A percentile compares a stretch with the other conserved stretches of the same genome.
phyloP scores from a whole-genome alignment of 2,888 invertebrate species.

The Campoplex nolae region DNA sequence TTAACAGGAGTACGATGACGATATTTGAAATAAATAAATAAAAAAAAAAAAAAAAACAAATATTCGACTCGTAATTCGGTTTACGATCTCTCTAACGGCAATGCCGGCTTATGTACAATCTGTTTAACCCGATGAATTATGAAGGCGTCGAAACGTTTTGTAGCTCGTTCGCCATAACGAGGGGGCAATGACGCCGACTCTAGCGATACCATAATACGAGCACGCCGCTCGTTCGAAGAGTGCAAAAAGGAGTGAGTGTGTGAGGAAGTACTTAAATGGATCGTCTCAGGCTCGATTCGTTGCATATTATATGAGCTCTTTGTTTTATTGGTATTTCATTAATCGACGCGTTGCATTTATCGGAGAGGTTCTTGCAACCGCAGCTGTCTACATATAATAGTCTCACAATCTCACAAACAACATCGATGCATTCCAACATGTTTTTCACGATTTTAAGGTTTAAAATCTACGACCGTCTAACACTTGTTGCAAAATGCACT shows the following conservation, averaged over 20 bases:
- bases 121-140: slow-evolving; percentile 56
- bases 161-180: slow-evolving; percentile 50
- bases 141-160: slow-evolving; percentile 56
- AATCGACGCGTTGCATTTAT: slow-evolving; percentile 76
- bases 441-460: slow-evolving; percentile 30
- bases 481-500: neutral
- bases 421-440: slow-evolving; percentile 16
- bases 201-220: slow-evolving; percentile 45
- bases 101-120: slow-evolving; percentile 28
- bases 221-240: slow-evolving; percentile 6
- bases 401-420: neutral
- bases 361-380: slow-evolving; percentile 69
- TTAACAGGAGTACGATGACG: neutral
- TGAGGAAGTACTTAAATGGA: slow-evolving; percentile 50
- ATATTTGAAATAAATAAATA: slow-evolving; percentile 13
- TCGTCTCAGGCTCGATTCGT: slow-evolving; percentile 49
- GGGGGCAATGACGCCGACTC: slow-evolving; percentile 41
- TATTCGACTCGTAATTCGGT: slow-evolving; percentile 29
- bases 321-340: slow-evolving; percentile 78
- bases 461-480: slow-evolving; percentile 8
- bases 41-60: neutral
- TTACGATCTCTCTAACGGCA: slow-evolving; percentile 30
- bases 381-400: slow-evolving; percentile 32
- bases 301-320: slow-evolving; percentile 65
- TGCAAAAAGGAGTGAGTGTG: slow-evolving; percentile 14